Evolutionary conservation across 2,113 vertebrate species (phyloP), one percentile per base, ranked within the genome.

Genomic region (Poeciliopsis occidentalis): DNA sequence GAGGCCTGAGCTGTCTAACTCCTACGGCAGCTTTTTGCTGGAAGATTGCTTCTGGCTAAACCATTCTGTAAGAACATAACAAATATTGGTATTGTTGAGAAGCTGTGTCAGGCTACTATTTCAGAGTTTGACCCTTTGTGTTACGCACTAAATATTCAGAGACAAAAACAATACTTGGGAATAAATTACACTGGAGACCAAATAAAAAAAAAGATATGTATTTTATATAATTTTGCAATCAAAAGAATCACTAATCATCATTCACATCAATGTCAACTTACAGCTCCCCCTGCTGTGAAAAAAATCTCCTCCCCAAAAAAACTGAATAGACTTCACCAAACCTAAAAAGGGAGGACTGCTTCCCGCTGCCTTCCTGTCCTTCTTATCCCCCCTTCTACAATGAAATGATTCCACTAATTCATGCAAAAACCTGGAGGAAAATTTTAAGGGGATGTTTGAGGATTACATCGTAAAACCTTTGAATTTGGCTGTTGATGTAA

Each of bases 231-330:
- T 19, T 51, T 26, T 82, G 47, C 7, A 12, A 64, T 73, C n/a
- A 54, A 73, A 3, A 80, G 62, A 29, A 47, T 8, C 22, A 68
- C 71, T 71, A 3, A 76, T 60, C 12, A 34, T 30, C 73, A 60
- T 75, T 75, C 71, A 71, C 1, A 51, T 22, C 60, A 81, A 72
- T 64, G 67, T 61, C 41, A 87, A 81, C 83, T 87, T 90, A 93
- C 77, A 82, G 92, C 92, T 88, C 89, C 91, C 90, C 79, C 90
- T 93, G 84, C 82, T 92, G 92, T 77, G 74, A 77, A 79, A 19
- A 72, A 47, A 22, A 69, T 73, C 71, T 86, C 62, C 60, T 77
- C 76, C 81, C 78, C 73, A 75, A 81, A 89, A 72, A 44, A 73
- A 67, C 61, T 69, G 69, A 76, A 44, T 79, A 78, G 73, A 69